A percentile compares a stretch with the other conserved stretches of the same genome.
Conservation (phyloP, 2,113 vertebrate genomes). For the Sturnus vulgaris region DNA sequence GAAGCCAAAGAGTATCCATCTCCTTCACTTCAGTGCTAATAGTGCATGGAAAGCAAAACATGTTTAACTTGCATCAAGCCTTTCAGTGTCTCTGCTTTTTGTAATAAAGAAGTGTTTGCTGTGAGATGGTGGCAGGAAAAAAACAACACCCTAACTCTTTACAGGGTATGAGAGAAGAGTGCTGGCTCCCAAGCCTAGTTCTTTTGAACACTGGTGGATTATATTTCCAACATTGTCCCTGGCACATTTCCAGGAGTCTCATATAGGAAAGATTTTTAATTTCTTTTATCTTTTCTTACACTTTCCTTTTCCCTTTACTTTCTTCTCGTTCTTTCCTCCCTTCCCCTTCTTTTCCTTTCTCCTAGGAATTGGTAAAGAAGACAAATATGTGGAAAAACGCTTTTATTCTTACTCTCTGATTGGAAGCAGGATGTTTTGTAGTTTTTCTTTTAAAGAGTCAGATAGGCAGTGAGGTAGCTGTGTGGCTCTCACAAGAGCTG, state of each 20-base stretch:
- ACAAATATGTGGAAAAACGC: neutral
- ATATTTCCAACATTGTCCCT: neutral
- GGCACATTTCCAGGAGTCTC: neutral
- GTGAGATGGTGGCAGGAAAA: neutral
- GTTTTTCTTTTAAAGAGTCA: neutral
- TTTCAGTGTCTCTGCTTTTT: neutral
- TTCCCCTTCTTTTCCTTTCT: neutral
- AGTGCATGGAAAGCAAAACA: neutral
- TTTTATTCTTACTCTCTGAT: neutral
- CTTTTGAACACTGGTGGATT: neutral
- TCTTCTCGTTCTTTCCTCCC: neutral
- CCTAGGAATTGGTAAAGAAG: neutral
- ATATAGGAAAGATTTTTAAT: neutral
- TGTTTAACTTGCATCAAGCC: neutral
- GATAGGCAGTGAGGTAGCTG: accelerated
- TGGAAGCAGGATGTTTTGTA: neutral
- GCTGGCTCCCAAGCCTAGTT: neutral
- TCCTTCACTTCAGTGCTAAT: neutral
- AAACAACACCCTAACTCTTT: neutral
- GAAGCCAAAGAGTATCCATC: neutral
- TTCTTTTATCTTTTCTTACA: neutral
- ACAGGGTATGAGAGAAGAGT: neutral
- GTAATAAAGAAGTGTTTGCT: neutral
- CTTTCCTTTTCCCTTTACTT: neutral
- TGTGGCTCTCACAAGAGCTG: too few relatives aligned